These are phyloP conservation scores for Anguilla obscura DNA, from an alignment of 2,797 vertebrate species.

Conservation along the genomic window DNA sequence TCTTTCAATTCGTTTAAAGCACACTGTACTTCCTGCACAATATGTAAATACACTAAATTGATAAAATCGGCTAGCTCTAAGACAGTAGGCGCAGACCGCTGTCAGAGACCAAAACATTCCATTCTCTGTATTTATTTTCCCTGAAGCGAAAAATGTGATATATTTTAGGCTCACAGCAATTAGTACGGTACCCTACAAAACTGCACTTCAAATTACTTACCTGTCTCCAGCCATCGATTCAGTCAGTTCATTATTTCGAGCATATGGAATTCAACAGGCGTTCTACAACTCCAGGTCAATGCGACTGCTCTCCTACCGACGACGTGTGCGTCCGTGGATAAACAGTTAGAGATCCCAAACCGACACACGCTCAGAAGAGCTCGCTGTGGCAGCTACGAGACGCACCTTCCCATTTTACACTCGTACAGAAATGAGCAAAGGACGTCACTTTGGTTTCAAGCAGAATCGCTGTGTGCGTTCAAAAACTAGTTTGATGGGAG, in stretches of 20 bases:
- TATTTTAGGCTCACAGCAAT: neutral
- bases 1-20: neutral
- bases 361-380: neutral
- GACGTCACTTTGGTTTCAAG: neutral
- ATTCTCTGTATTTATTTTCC: neutral
- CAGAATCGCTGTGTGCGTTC: neutral
- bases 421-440: neutral
- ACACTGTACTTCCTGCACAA: neutral
- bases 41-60: neutral
- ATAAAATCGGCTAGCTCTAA: neutral
- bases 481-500: neutral
- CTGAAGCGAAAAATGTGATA: neutral
- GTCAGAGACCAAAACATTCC: neutral
- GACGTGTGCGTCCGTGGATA: neutral
- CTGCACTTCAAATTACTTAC: constrained; percentile 10
- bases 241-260: neutral
- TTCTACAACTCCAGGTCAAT: neutral
- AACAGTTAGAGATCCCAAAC: neutral
- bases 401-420: neutral
- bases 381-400: neutral
- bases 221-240: neutral
- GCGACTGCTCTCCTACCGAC: neutral
- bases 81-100: neutral
- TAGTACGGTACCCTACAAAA: neutral
- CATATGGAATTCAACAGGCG: neutral